Percentiles rank a stretch among this genome's conserved stretches.
These are phyloP conservation scores for Trichonephila clavipes DNA, from an alignment of 1,140 invertebrate species.

Conservation along the genomic window DNA sequence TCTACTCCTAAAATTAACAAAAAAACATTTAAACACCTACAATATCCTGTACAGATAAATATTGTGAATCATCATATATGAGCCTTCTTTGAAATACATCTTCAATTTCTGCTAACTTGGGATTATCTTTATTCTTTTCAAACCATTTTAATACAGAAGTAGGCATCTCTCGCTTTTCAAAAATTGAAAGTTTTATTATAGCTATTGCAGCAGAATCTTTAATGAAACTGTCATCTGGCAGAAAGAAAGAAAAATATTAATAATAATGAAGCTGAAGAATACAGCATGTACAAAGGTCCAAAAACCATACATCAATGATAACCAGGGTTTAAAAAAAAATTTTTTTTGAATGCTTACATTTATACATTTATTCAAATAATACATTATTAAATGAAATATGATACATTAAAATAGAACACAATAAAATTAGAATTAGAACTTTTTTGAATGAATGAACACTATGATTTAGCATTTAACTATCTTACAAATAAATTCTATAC, in stretches of 20 bases:
- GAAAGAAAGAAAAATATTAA: background rate
- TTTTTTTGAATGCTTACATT: background rate
- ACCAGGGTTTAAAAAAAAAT: background rate
- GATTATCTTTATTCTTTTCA: background rate
- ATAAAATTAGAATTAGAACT: no score
- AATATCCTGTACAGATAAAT: background rate
- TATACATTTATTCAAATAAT: background rate
- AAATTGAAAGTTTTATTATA: background rate
- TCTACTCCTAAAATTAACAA: no score
- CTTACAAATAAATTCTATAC: no score
- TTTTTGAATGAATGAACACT: no score
- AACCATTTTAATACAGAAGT: background rate
- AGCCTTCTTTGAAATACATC: background rate
- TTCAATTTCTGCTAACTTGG: background rate
- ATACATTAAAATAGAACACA: no score
- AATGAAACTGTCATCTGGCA: background rate
- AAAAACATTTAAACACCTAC: no score
- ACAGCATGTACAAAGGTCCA: background rate
- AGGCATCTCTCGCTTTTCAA: background rate
- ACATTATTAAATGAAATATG: no score
- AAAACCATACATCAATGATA: background rate
- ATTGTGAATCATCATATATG: background rate
- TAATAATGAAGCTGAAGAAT: background rate
- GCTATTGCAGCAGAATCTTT: background rate
- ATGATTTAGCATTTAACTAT: no score